These are phyloP conservation scores for Neodiprion virginianus DNA, from an alignment of 1,140 invertebrate genomes.

Conservation along the genomic window DNA sequence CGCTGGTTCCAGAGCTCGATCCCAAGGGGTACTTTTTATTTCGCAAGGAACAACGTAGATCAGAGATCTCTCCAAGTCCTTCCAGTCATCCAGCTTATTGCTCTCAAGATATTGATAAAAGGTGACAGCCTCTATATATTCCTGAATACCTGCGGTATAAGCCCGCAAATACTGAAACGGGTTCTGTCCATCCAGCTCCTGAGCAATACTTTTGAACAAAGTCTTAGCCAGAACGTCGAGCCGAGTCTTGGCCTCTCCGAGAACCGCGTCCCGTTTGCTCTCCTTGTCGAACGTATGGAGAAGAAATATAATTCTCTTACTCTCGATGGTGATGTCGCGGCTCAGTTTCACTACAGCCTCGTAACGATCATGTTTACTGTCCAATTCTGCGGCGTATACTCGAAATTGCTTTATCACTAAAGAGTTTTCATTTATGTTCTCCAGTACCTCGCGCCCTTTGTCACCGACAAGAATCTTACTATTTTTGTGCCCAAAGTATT, in stretches of 20 bases:
- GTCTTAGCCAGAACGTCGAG: conserved; percentile 67
- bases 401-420: conserved; percentile 73
- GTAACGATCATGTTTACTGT: conserved; percentile 82
- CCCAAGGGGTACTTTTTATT: background rate
- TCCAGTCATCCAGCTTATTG: conserved; percentile 56
- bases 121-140: conserved; percentile 86
- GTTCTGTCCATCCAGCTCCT: conserved; percentile 76
- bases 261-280: conserved; percentile 63
- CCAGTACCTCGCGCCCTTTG: conserved; percentile 47
- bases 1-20: background rate
- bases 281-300: conserved; percentile 78
- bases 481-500: conserved; percentile 30
- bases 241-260: conserved; percentile 72
- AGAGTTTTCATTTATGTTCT: conserved; percentile 64
- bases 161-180: conserved; percentile 78
- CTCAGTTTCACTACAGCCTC: conserved; percentile 85
- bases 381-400: conserved; percentile 73
- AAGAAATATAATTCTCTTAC: conserved; percentile 88
- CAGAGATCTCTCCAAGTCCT: conserved; percentile 59
- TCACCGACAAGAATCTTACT: conserved; percentile 47
- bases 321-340: conserved; percentile 91
- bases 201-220: conserved; percentile 73
- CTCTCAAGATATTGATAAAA: conserved; percentile 73
- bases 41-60: conserved; percentile 41
- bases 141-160: conserved; percentile 82